phyloP scores from a whole-genome alignment of 2,888 invertebrate genomes.

The Agriopis marginaria region DNA sequence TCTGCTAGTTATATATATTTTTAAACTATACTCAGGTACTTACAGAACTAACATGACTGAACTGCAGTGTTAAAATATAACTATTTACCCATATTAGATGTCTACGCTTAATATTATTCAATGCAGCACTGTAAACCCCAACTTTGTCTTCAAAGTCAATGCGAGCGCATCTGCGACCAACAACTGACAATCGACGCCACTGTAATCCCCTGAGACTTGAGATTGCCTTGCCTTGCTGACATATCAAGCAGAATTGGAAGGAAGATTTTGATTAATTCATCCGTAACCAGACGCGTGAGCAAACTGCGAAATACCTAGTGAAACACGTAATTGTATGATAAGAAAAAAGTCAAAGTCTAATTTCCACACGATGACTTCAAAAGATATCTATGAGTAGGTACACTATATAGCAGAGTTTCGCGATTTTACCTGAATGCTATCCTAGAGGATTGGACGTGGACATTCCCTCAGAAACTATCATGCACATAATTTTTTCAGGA shows the following conservation, averaged over 20 bases:
- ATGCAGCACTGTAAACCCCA: slow-evolving; percentile 20
- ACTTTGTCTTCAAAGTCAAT: slow-evolving; percentile 14
- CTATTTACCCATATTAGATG: too few species aligned
- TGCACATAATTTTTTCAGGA: too few species aligned
- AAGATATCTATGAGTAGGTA: too few species aligned
- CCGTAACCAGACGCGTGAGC: neutral
- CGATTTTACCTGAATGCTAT: too few species aligned
- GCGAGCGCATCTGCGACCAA: slow-evolving; percentile 39
- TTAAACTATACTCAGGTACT: too few species aligned
- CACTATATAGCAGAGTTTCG: too few species aligned
- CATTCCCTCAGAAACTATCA: too few species aligned
- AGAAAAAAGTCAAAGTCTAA: neutral
- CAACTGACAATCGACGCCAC: slow-evolving; percentile 36
- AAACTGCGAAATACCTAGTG: neutral
- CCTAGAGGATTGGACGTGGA: too few species aligned
- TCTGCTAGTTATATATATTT: too few species aligned
- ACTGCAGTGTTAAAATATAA: neutral
- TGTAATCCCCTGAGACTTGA: slow-evolving; percentile 22
- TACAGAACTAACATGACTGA: too few species aligned
- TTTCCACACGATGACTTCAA: too few species aligned
- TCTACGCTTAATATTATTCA: slow-evolving; percentile 2
- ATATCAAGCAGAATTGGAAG: slow-evolving; percentile 32
- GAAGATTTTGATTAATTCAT: slow-evolving; percentile 28
- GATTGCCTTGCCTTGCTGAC: slow-evolving; percentile 26
- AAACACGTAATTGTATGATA: neutral